A percentile compares a stretch with the other conserved stretches of the same genome.
Evolutionary conservation across 2,113 vertebrate genomes (phyloP).

Genomic region (Chascanopsetta lugubris): DNA sequence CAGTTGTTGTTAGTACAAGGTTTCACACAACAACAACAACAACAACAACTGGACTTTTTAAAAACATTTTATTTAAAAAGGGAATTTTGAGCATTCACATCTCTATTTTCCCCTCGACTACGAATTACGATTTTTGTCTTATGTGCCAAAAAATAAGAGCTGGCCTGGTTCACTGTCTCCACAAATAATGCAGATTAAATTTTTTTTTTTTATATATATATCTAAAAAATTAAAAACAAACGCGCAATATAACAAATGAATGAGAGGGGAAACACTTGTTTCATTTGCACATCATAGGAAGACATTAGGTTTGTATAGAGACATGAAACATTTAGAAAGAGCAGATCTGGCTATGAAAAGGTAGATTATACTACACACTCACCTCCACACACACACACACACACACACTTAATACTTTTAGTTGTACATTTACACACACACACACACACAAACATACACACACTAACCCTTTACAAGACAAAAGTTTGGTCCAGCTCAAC

Average conservation of each 20-base stretch:
- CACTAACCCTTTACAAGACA: constrained; percentile 22
- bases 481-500: constrained; percentile 57
- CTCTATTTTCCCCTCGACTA: constrained; percentile 31
- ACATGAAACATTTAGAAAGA: constrained; percentile 12
- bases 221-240: constrained; percentile 25
- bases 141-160: constrained; percentile 46
- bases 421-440: constrained; percentile 20
- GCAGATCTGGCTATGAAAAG: constrained; percentile 23
- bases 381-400: constrained; percentile 5
- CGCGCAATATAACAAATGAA: constrained; percentile 22
- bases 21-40: not conserved
- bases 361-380: constrained; percentile 43
- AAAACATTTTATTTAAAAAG: constrained; percentile 53
- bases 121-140: constrained; percentile 2
- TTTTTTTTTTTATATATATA: too few relatives aligned
- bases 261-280: not conserved
- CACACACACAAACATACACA: not conserved
- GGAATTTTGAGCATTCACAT: constrained; percentile 38
- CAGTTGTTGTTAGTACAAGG: too few relatives aligned
- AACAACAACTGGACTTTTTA: not conserved
- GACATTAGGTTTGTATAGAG: constrained; percentile 23
- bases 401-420: constrained; percentile 54
- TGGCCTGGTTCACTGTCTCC: constrained; percentile 6
- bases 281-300: constrained; percentile 5
- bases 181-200: constrained; percentile 14